phyloP scores from a whole-genome alignment of 2,888 invertebrate genomes.

The Rhagonycha fulva region DNA sequence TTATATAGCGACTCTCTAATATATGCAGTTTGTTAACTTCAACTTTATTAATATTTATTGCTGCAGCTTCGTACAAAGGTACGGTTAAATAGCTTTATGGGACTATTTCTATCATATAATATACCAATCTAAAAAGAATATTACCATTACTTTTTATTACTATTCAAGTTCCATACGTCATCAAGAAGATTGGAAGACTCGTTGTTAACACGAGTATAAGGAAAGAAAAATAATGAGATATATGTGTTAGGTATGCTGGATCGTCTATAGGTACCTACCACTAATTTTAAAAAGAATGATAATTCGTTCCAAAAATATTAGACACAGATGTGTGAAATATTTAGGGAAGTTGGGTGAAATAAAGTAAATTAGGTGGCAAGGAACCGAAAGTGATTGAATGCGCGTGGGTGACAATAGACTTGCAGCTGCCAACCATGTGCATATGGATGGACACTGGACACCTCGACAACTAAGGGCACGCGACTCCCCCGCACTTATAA shows the following conservation, averaged over 20 bases:
- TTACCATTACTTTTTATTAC: background rate
- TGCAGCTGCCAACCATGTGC: conserved; percentile 53
- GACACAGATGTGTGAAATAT: conserved; percentile 48
- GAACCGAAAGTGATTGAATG: conserved; percentile 45
- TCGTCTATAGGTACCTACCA: conserved; percentile 3
- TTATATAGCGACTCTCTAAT: conserved; percentile 39
- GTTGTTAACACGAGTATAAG: background rate
- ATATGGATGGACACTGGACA: conserved; percentile 50
- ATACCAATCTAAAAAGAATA: conserved; percentile 10
- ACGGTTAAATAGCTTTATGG: conserved; percentile 47
- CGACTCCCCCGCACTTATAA: conserved; percentile 50
- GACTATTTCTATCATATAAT: conserved; percentile 41
- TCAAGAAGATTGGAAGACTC: background rate
- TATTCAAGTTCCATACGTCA: background rate
- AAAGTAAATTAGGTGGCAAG: conserved; percentile 51
- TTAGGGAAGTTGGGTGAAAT: conserved; percentile 43
- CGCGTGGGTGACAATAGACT: conserved; percentile 54
- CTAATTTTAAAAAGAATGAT: conserved; percentile 34
- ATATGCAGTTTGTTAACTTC: conserved; percentile 45
- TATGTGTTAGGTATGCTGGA: background rate
- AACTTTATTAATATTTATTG: conserved; percentile 50
- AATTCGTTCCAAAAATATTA: conserved; percentile 35
- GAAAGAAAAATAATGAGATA: background rate
- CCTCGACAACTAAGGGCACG: conserved; percentile 44
- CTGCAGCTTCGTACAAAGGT: conserved; percentile 42